Base-by-base conservation (phyloP, 2,888 invertebrate genomes). In the Brachypalpus laphriformis region DNA sequence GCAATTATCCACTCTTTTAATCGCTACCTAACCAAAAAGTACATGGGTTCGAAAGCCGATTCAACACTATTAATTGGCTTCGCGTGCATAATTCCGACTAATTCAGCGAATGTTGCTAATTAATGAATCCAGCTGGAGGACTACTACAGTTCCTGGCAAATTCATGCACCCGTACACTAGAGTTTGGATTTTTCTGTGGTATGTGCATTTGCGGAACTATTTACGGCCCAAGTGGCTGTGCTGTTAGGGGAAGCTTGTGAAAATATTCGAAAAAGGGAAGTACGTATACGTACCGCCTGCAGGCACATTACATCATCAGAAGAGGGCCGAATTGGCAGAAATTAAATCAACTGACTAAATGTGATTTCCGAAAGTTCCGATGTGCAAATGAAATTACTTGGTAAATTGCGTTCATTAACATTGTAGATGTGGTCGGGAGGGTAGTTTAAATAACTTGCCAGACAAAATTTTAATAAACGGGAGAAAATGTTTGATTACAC, bases 51-150 rank as follows among this genome's bases (percentile, higher is more conserved):
- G 51, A 74, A 59, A 70, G 49, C 42, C 68, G 63, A 63, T 78
- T 63, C 57, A 78, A 71, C 56, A 78, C 68, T 70, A 37, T 75
- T 75, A 82, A 75, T 81, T 75, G 68, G 81, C 75, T 75, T 75
- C 75, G 70, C 49, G 63, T 63, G 76, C 57, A 82, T 76, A 71
- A 76, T 76, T 76, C 56, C 63, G 34, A 76, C 68, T 65, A 82
- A 75, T 76, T 82, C 70, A 82, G 70, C 70, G 82, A 71, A 82
- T 76, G 57, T 76, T 76, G 51, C 70, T 82, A 76, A 82, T 82
- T 82, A 76, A 71, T 71, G 65, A 71, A 71, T 82, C 56, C 34
- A 76, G 18, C 37, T 56, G 34, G 37, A 57, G 72, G 40, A 40
- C 18, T 54, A 6, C 47, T 8, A 20, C 59, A 16, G 74, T 14